Conservation (phyloP, 2,113 vertebrate species). For the Lepidothrix coronata region DNA sequence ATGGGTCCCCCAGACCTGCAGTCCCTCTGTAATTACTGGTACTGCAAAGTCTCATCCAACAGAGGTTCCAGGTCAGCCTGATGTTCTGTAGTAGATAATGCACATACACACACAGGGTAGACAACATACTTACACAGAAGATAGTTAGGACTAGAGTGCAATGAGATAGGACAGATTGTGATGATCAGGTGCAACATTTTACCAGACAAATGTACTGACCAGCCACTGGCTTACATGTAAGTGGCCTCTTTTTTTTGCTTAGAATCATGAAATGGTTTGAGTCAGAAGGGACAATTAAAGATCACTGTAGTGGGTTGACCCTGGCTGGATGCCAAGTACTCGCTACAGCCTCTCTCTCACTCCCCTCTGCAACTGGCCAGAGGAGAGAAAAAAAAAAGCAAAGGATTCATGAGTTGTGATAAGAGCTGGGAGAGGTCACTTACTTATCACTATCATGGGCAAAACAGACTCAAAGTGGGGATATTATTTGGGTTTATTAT, state of each 20-base stretch:
- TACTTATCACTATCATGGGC: too few relatives aligned
- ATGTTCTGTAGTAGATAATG: not conserved
- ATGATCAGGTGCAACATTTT: not conserved
- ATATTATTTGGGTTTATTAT: too few relatives aligned
- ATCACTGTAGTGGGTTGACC: too few relatives aligned
- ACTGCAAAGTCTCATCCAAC: not conserved
- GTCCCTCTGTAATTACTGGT: not conserved
- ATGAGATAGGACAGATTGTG: not conserved
- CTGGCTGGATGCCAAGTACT: too few relatives aligned
- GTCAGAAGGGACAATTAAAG: not conserved
- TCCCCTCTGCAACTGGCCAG: too few relatives aligned
- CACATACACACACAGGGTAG: not conserved
- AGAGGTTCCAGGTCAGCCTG: not conserved
- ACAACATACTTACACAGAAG: not conserved
- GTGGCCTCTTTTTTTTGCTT: not conserved
- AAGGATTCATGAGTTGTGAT: too few relatives aligned
- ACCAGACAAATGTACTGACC: not conserved
- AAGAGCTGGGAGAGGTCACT: too few relatives aligned
- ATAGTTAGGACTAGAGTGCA: not conserved
- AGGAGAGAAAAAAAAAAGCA: too few relatives aligned
- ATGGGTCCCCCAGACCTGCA: not conserved
- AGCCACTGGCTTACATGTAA: not conserved
- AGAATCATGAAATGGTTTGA: not conserved
- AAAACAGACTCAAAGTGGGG: too few relatives aligned
- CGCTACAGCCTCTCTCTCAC: too few relatives aligned